These are phyloP conservation scores for Scolopax mira DNA, from an alignment of 2,113 vertebrate genomes.

Conservation along the genomic window DNA sequence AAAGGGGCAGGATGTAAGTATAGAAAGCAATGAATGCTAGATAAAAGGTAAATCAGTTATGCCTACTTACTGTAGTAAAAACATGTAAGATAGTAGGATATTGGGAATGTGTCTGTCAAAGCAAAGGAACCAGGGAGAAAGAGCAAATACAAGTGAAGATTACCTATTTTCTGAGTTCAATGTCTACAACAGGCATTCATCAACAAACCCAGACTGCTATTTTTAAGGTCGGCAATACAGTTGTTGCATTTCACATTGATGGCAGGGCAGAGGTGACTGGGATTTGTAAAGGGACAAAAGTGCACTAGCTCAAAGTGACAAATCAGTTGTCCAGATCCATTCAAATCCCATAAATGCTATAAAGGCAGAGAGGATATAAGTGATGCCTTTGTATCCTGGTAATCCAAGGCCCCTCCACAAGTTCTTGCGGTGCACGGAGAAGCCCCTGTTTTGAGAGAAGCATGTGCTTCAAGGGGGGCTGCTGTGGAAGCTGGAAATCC, in stretches of 20 bases:
- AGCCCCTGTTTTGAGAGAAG: not conserved
- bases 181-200: not conserved
- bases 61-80: constrained; percentile 19
- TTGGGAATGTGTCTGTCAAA: constrained; percentile 34
- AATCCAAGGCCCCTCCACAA: not conserved
- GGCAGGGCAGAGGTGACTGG: not conserved
- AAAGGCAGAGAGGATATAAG: not conserved
- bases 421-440: not conserved
- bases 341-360: not conserved
- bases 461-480: not conserved
- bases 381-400: not conserved
- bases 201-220: not conserved
- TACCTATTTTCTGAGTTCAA: not conserved
- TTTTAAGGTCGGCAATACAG: not conserved
- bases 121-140: constrained; percentile 15
- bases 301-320: not conserved
- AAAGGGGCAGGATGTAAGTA: not conserved
- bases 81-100: constrained; percentile 20
- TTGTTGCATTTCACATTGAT: not conserved
- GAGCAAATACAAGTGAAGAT: not conserved
- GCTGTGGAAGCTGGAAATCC: not conserved
- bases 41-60: constrained; percentile 31
- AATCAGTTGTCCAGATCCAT: not conserved
- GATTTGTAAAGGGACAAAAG: constrained; percentile 14
- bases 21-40: not conserved